These are phyloP conservation scores for Amphilophus citrinellus DNA, from an alignment of 2,113 vertebrate species.

Conservation along the genomic window DNA sequence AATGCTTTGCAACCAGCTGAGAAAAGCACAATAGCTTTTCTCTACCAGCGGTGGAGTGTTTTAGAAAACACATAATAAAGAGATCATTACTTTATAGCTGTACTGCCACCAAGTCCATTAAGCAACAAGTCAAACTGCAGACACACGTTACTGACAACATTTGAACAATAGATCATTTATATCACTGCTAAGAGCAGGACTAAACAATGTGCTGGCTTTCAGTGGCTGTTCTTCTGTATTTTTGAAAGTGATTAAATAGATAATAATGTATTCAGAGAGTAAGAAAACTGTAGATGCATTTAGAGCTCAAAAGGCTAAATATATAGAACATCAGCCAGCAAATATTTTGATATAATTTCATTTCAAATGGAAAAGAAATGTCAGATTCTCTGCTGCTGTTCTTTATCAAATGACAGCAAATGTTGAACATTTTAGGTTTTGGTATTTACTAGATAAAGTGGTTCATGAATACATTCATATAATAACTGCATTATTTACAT, in stretches of 20 bases:
- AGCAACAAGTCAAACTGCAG: neutral
- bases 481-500: neutral
- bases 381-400: neutral
- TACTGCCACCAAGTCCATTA: neutral
- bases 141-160: neutral
- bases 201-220: neutral
- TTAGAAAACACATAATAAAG: neutral
- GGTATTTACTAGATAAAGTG: neutral
- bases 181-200: neutral
- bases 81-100: neutral
- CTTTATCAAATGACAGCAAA: neutral
- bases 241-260: neutral
- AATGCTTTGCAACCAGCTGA: conserved; percentile 1
- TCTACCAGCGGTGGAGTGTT: neutral
- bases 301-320: neutral
- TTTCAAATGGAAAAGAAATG: neutral
- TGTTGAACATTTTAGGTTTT: neutral
- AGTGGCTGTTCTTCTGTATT: neutral
- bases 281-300: neutral
- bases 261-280: neutral
- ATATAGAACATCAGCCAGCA: neutral
- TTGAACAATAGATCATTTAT: neutral
- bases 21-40: neutral
- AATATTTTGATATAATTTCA: too few relatives aligned
- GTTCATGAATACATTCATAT: neutral